These are phyloP conservation scores for Tarsius wallacei DNA, from an alignment of 2,797 vertebrate genomes.

Conservation along the genomic window DNA sequence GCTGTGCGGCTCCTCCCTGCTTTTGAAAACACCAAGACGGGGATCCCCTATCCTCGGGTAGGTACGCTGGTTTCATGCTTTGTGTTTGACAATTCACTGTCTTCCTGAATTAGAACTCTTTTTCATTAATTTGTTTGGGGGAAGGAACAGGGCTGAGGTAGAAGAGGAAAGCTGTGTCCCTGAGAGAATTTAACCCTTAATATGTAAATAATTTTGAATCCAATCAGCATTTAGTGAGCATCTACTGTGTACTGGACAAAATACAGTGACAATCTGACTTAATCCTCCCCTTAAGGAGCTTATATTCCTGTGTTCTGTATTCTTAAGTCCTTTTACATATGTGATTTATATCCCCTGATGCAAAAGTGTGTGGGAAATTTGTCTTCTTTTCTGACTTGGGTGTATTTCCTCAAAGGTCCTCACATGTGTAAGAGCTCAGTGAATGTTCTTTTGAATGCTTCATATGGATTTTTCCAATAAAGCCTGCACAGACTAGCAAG, in stretches of 20 bases:
- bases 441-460: background rate
- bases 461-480: background rate
- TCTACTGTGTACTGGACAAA: background rate
- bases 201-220: background rate
- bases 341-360: background rate
- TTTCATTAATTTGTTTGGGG: background rate
- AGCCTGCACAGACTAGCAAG: background rate
- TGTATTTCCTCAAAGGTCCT: background rate
- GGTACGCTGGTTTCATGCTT: constrained; percentile 42
- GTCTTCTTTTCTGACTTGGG: background rate
- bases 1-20: constrained; percentile 97
- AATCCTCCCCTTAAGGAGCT: background rate
- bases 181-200: background rate
- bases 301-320: background rate
- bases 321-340: background rate
- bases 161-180: background rate
- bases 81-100: background rate
- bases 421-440: background rate
- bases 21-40: constrained; percentile 99
- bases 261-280: background rate
- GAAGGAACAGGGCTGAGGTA: background rate
- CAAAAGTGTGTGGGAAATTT: background rate
- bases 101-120: background rate
- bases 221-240: background rate
- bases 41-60: constrained; percentile 98